These are phyloP conservation scores for Pipistrellus kuhlii DNA, from an alignment of 2,797 vertebrate genomes.

Conservation along the genomic window DNA sequence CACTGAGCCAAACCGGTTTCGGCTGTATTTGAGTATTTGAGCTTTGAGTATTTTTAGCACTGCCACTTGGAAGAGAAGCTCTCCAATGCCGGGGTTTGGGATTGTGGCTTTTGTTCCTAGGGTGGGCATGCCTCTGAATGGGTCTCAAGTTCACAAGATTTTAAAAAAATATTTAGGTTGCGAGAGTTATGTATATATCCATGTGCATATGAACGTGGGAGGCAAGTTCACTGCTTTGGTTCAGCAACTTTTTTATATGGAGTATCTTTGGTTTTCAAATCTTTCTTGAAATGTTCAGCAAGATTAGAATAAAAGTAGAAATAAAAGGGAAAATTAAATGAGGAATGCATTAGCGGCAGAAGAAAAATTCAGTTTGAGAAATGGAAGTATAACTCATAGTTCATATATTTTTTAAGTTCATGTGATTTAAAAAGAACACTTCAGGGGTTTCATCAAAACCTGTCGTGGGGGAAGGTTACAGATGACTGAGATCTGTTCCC, in stretches of 20 bases:
- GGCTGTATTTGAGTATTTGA: background rate
- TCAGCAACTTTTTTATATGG: constrained; percentile 28
- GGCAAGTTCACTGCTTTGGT: constrained; percentile 7
- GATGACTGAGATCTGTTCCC: constrained; percentile 21
- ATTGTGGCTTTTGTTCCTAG: background rate
- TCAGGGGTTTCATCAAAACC: constrained; percentile 2
- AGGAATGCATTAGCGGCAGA: background rate
- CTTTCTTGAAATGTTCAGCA: constrained; percentile 23
- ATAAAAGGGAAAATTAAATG: constrained; percentile 38
- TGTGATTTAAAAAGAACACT: constrained; percentile 18
- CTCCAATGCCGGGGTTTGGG: background rate
- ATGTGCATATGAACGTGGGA: background rate
- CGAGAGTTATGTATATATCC: background rate
- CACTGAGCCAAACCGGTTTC: no score
- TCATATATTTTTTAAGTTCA: constrained; percentile 1
- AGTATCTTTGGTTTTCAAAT: constrained; percentile 22
- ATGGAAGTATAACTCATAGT: background rate
- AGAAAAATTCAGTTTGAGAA: constrained; percentile 51
- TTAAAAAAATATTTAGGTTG: background rate
- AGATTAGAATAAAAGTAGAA: constrained; percentile 50
- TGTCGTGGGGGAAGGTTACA: constrained; percentile 5
- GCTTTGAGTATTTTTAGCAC: constrained; percentile 15
- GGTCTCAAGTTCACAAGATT: background rate
- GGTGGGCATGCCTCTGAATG: background rate
- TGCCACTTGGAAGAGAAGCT: background rate